Percentiles rank a stretch among this genome's conserved stretches.
Conservation (phyloP, 1,140 invertebrate genomes). For the Cryptotermes secundus region DNA sequence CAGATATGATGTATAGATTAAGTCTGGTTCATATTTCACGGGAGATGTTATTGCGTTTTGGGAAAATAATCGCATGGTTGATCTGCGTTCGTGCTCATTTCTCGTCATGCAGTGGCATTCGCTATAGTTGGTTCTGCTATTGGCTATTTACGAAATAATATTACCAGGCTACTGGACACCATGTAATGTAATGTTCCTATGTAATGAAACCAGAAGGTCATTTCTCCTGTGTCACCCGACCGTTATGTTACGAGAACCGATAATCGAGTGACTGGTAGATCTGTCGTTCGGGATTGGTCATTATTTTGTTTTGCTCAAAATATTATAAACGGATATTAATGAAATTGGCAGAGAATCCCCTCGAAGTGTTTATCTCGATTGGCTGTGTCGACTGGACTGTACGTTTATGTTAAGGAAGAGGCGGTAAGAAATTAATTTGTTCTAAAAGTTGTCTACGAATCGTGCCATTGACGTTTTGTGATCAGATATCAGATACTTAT, state of each 20-base stretch:
- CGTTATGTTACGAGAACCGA: not conserved
- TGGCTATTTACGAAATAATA: slow-evolving; percentile 13
- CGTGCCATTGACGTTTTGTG: no score
- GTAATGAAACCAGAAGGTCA: not conserved
- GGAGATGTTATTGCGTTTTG: slow-evolving; percentile 8
- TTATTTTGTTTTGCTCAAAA: not conserved
- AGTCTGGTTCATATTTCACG: slow-evolving; percentile 16
- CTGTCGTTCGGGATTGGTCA: not conserved
- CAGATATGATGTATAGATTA: not conserved
- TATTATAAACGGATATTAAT: not conserved
- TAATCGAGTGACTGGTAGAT: not conserved
- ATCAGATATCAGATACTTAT: no score
- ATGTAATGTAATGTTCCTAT: not conserved
- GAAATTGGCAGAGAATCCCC: not conserved
- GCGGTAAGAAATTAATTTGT: no score
- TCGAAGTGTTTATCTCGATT: not conserved
- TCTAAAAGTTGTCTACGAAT: no score
- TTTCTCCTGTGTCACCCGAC: not conserved
- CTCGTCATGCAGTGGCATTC: not conserved
- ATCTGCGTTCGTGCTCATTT: not conserved
- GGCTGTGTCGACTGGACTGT: not conserved
- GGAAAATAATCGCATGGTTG: slow-evolving; percentile 4
- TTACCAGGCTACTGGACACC: slow-evolving; percentile 13
- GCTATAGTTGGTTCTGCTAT: not conserved
- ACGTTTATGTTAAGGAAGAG: not conserved